Conservation (phyloP, 2,888 invertebrate genomes). For the Holacanthella duospinosa region DNA sequence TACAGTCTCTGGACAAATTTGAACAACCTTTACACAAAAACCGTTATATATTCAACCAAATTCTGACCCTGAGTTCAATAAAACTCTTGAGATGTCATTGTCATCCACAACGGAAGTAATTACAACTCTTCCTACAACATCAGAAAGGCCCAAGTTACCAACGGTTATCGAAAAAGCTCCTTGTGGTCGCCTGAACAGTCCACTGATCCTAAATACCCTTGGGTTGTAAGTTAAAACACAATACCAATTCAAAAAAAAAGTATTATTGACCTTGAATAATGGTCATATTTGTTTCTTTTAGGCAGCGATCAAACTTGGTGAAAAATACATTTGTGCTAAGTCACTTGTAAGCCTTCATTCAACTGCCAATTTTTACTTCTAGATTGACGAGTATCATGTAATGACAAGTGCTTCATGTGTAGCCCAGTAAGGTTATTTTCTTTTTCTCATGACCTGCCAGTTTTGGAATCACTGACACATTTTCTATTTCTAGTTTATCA, state of each 20-base stretch:
- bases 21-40: too few relatives aligned
- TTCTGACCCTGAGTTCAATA: too few relatives aligned
- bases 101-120: not conserved
- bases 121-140: not conserved
- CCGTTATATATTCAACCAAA: too few relatives aligned
- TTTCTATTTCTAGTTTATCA: slow-evolving; percentile 59
- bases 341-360: not conserved
- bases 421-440: slow-evolving; percentile 4
- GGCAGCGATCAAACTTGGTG: slow-evolving; percentile 5
- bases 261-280: not conserved
- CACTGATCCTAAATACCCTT: slow-evolving; percentile 1
- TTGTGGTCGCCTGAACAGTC: slow-evolving; percentile 2
- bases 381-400: slow-evolving; percentile 5
- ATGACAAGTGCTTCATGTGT: not conserved
- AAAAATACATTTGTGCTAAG: slow-evolving; percentile 7
- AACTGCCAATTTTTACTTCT: not conserved
- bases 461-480: too few relatives aligned
- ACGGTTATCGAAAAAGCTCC: not conserved
- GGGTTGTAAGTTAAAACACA: slow-evolving; percentile 1
- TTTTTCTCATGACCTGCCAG: too few relatives aligned
- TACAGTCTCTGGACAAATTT: not conserved
- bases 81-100: not conserved
- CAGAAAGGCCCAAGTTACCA: not conserved
- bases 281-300: not conserved
- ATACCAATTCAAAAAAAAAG: not conserved